Percentiles rank a stretch among this genome's conserved stretches.
These are phyloP conservation scores for Eupelmus urozonus DNA, from an alignment of 2,888 invertebrate species.

Conservation along the genomic window DNA sequence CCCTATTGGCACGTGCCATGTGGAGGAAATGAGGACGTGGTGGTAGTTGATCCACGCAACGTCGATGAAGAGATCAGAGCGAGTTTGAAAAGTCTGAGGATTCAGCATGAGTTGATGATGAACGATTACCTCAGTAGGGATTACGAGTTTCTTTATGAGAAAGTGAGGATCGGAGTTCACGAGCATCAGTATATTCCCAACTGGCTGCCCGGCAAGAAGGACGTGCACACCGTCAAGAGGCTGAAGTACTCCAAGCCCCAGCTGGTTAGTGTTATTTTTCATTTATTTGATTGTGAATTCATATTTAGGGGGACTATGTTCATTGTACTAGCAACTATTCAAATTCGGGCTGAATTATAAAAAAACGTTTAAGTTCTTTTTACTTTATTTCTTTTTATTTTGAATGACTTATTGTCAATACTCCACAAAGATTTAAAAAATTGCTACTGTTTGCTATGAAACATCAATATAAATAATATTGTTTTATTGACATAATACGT, in stretches of 20 bases:
- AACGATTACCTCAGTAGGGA: slow-evolving; percentile 71
- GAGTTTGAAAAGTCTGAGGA: slow-evolving; percentile 66
- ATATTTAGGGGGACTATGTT: no score
- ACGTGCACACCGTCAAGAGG: slow-evolving; percentile 67
- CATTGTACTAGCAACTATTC: no score
- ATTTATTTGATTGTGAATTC: not conserved
- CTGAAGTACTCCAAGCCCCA: slow-evolving; percentile 41
- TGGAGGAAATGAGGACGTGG: slow-evolving; percentile 65
- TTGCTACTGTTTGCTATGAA: no score
- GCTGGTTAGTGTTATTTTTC: slow-evolving; percentile 40
- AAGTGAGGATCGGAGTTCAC: slow-evolving; percentile 70
- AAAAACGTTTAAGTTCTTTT: no score
- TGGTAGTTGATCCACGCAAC: slow-evolving; percentile 54
- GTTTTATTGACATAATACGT: no score
- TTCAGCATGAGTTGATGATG: slow-evolving; percentile 71
- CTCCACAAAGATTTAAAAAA: no score
- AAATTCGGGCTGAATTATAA: no score
- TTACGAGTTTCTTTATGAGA: slow-evolving; percentile 74
- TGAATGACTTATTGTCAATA: no score
- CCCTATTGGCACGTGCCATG: slow-evolving; percentile 74
- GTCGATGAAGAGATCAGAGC: slow-evolving; percentile 63
- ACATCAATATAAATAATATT: no score
- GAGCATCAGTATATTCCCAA: slow-evolving; percentile 75
- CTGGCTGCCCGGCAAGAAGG: slow-evolving; percentile 74
- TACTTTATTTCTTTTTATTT: no score